Percentiles rank a stretch among this genome's conserved stretches.
These are phyloP conservation scores for Phymanthus crucifer DNA, from an alignment of 92 coral and sea anemone genomes.

Conservation along the genomic window DNA sequence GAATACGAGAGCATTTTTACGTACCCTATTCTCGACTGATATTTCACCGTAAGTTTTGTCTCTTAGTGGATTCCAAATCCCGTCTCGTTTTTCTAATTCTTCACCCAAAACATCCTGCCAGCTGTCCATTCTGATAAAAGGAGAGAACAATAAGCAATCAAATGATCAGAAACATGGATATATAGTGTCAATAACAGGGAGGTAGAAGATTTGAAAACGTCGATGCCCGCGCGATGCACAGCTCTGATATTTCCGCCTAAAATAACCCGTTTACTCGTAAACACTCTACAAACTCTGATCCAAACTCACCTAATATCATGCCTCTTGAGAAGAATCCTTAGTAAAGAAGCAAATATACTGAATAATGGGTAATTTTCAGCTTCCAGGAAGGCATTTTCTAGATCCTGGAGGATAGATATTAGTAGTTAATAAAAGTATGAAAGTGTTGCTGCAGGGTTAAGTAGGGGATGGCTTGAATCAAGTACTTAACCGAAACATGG, in stretches of 20 bases:
- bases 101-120: slow-evolving; percentile 71
- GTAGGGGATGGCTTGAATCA: slow-evolving; percentile 24
- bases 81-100: slow-evolving; percentile 59
- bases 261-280: slow-evolving; percentile 12
- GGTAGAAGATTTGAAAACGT: slow-evolving; percentile 12
- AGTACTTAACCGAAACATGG: slow-evolving; percentile 26
- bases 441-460: slow-evolving; percentile 26
- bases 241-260: slow-evolving; percentile 38
- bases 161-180: slow-evolving; percentile 25
- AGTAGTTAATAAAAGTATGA: slow-evolving; percentile 18
- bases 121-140: slow-evolving; percentile 49
- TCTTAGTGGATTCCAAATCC: slow-evolving; percentile 61
- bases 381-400: slow-evolving; percentile 82
- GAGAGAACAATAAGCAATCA: slow-evolving; percentile 6
- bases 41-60: slow-evolving; percentile 66
- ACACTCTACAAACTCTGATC: not conserved
- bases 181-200: slow-evolving; percentile 27
- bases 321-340: slow-evolving; percentile 56
- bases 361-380: slow-evolving; percentile 62
- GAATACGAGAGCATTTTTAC: slow-evolving; percentile 15
- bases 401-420: slow-evolving; percentile 56
- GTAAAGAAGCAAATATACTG: slow-evolving; percentile 66
- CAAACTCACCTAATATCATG: slow-evolving; percentile 74
- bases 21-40: slow-evolving; percentile 68
- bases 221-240: slow-evolving; percentile 4